A percentile compares a stretch with the other conserved stretches of the same genome.
Evolutionary conservation across 2,888 invertebrate genomes (phyloP).

Genomic region (Myathropa florea): DNA sequence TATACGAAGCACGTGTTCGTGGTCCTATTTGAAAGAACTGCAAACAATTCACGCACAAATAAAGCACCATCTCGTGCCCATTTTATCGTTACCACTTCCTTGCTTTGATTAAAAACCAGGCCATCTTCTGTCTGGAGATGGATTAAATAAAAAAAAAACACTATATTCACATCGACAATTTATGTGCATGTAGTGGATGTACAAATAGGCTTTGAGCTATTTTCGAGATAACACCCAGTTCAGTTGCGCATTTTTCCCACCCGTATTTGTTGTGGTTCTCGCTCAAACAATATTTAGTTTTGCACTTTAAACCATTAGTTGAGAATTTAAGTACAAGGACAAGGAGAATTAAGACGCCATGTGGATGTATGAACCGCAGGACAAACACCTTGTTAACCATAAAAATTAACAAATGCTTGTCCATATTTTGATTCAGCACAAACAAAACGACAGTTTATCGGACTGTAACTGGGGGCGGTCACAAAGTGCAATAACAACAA

Average conservation of each 20-base stretch:
- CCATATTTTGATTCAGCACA: neutral
- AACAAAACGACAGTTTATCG: slow-evolving; percentile 4
- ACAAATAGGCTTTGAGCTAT: slow-evolving; percentile 13
- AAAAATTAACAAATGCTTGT: neutral
- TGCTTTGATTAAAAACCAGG: slow-evolving; percentile 8
- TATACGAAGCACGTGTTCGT: neutral
- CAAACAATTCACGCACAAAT: neutral
- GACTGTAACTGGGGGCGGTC: slow-evolving; percentile 57
- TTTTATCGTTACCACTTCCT: slow-evolving; percentile 41
- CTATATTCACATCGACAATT: neutral
- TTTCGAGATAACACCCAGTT: slow-evolving; percentile 32
- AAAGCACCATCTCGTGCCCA: neutral
- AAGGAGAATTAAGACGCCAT: neutral
- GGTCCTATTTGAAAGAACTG: neutral
- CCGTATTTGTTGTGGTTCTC: neutral
- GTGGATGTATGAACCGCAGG: slow-evolving; percentile 3
- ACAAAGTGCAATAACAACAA: slow-evolving; percentile 42
- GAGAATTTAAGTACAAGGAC: slow-evolving; percentile 1
- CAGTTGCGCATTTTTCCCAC: slow-evolving; percentile 9
- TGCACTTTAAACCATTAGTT: neutral
- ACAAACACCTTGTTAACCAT: slow-evolving; percentile 55
- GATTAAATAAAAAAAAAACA: neutral
- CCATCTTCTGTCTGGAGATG: slow-evolving; percentile 5
- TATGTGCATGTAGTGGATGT: neutral
- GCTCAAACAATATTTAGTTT: neutral